phyloP scores from a whole-genome alignment of 2,113 vertebrate genomes.

The Diadophis punctatus region DNA sequence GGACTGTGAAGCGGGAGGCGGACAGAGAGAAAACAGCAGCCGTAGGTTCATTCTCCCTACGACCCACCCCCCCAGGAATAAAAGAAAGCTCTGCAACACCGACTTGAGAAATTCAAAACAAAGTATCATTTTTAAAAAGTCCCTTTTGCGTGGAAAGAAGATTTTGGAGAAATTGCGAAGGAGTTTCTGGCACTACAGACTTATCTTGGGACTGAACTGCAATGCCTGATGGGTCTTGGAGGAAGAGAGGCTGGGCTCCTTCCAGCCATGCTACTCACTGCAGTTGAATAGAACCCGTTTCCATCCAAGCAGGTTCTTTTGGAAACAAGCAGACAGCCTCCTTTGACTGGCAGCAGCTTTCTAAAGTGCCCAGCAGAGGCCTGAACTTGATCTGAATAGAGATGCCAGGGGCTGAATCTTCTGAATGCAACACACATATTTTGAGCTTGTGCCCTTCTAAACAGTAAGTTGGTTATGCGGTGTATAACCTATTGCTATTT shows the following conservation, averaged over 20 bases:
- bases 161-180: not conserved
- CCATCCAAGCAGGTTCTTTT: not conserved
- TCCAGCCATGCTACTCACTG: not conserved
- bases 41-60: not conserved
- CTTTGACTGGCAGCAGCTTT: not conserved
- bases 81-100: not conserved
- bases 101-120: not conserved
- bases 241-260: not conserved
- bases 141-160: not conserved
- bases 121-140: not conserved
- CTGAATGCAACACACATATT: not conserved
- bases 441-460: not conserved
- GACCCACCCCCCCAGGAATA: not conserved
- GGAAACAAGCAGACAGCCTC: not conserved
- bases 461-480: not conserved
- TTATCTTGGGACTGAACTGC: not conserved
- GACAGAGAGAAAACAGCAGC: not conserved
- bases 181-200: not conserved
- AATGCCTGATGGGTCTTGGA: not conserved
- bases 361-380: not conserved
- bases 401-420: not conserved
- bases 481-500: not conserved
- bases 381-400: not conserved
- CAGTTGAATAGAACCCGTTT: not conserved
- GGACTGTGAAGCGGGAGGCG: not conserved